phyloP scores from a whole-genome alignment of 1,140 invertebrate species.

The Aphaenogaster rudis region DNA sequence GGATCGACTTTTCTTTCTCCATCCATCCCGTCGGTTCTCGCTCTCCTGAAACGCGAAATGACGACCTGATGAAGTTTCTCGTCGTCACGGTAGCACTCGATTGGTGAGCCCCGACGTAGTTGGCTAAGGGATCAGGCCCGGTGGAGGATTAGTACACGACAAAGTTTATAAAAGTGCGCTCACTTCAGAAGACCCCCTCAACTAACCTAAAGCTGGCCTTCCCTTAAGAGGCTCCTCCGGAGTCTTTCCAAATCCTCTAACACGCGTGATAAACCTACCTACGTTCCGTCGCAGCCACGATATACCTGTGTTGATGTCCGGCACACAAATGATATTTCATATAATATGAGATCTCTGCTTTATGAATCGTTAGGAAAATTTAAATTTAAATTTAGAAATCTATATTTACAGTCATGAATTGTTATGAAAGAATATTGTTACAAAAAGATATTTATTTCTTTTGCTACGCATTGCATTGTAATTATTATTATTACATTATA shows the following conservation, averaged over 20 bases:
- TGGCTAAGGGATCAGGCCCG: conserved; percentile 79
- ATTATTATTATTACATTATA: background rate
- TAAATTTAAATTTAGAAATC: background rate
- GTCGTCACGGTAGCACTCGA: conserved; percentile 72
- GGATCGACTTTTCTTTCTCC: conserved; percentile 74
- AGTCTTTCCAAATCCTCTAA: conserved; percentile 57
- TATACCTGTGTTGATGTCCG: conserved; percentile 8
- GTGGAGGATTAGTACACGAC: conserved; percentile 83
- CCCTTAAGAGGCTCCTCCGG: conserved; percentile 57
- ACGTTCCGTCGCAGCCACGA: conserved; percentile 50
- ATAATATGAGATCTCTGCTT: background rate
- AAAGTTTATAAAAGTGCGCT: conserved; percentile 86
- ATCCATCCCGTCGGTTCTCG: conserved; percentile 46
- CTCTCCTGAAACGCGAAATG: conserved; percentile 82
- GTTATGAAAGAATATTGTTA: background rate
- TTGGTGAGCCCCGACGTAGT: conserved; percentile 63
- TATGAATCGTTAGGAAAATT: background rate
- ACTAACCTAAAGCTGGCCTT: conserved; percentile 75
- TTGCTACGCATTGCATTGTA: background rate
- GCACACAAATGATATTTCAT: background rate
- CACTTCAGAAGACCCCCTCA: conserved; percentile 67
- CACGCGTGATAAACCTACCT: conserved; percentile 78
- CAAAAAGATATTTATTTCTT: background rate
- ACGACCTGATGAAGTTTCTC: conserved; percentile 86
- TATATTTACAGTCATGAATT: background rate